Base-by-base conservation (phyloP, 2,888 invertebrate genomes). In the Drosophila subquinaria region DNA sequence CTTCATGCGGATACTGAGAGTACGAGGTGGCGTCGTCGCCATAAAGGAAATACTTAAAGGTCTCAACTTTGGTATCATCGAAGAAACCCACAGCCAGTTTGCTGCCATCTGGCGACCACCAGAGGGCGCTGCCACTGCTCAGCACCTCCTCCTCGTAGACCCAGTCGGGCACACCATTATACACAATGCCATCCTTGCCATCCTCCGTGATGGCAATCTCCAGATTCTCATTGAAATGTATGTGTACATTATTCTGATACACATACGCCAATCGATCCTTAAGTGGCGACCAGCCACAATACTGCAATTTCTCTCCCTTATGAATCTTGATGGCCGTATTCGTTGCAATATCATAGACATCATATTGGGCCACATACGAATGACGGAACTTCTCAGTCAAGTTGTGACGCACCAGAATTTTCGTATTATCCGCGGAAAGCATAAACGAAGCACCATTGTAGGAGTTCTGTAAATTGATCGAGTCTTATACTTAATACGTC, bases 121-220 rank as follows among this genome's bases (percentile, higher is more conserved):
- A 97, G 78, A 97, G 86, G 0, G 97, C 97, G 76, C 95, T 94
- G 53, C 95, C 95, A 8, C 95, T 94, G 57, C 94, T 94, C 57
- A 97, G 93, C 11, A 97, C 95, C 92, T 97, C 97, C 95, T 97
- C 97, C 95, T 98, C 98, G 91, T 98, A 98, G 40, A 98, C 95
- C 98, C 98, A 98, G 92, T 98, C 98, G 9, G 97, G 95, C 20
- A 97, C 94, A 4, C 98, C 98, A 91, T 97, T 96, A 92, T 96
- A 97, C 57, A 97, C 93, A 38, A 95, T 93, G 2, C 95, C 95
- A 0, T 94, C 93, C 1, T 94, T 91, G 1, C 96, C 96, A 63
- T 95, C 94, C 8, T 89, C 92, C 1, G 96, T 96, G 47, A 96
- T 92, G n/a, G 92, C 89, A 11, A 90, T 79, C 45, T 93, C 93